Percentiles rank a stretch among this genome's conserved stretches.
These are phyloP conservation scores for Polyergus mexicanus DNA, from an alignment of 1,140 invertebrate genomes.

Conservation along the genomic window DNA sequence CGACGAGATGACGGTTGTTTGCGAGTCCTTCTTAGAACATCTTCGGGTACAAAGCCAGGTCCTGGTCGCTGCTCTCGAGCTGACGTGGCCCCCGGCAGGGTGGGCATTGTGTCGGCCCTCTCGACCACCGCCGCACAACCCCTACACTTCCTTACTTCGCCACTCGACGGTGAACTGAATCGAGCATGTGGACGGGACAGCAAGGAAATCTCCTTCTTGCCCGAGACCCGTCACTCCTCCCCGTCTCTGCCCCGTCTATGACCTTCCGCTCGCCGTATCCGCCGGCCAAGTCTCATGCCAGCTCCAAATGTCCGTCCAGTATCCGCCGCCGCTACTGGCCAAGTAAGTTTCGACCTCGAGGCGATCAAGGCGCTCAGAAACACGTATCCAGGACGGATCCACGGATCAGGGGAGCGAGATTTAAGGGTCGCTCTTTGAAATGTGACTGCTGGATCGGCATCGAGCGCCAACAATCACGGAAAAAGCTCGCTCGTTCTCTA, in stretches of 20 bases:
- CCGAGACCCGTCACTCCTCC: constrained; percentile 74
- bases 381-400: constrained; percentile 59
- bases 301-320: constrained; percentile 72
- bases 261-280: constrained; percentile 55
- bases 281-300: constrained; percentile 70
- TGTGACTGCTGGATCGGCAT: constrained; percentile 39
- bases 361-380: constrained; percentile 59
- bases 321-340: constrained; percentile 68
- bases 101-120: constrained; percentile 80
- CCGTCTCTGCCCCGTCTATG: constrained; percentile 66
- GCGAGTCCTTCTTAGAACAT: constrained; percentile 78
- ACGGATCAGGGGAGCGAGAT: constrained; percentile 52
- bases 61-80: constrained; percentile 72
- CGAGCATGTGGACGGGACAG: constrained; percentile 81
- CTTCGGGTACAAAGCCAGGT: constrained; percentile 78
- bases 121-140: constrained; percentile 71
- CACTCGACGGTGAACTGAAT: constrained; percentile 74
- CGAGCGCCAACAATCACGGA: constrained; percentile 56
- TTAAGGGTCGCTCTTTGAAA: constrained; percentile 62
- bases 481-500: constrained; percentile 30
- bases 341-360: constrained; percentile 63
- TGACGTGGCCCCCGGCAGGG: constrained; percentile 80
- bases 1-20: constrained; percentile 78
- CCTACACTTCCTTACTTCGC: constrained; percentile 74
- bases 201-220: constrained; percentile 81